Evolutionary conservation across 2,113 vertebrate species (phyloP), one percentile per base, ranked within the genome.

Genomic region (Phodopus roborovskii): DNA sequence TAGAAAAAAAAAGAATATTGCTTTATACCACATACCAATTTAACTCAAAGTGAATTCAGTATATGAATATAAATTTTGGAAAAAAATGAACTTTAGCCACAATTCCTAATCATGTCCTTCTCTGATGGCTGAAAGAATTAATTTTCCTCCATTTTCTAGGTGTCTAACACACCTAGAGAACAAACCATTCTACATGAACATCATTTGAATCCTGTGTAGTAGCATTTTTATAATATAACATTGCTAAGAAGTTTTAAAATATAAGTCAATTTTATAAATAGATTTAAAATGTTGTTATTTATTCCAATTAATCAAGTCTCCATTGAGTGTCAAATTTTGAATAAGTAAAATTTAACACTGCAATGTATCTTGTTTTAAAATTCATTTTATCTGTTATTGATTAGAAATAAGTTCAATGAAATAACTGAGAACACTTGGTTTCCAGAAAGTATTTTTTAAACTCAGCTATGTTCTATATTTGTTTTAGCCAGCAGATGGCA

Each of bases 401-500:
- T 85, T 90, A 90, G 58, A 86, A 93, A 94, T 56, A 87, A 22
- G 87, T 88, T 96, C 10, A 45, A 88, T 84, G 13, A 50, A 62
- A 15, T 95, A 42, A 88, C 87, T 87, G 93, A n/a, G 28, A 92
- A 91, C 0, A 7, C 88, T 93, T 81, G 42, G 17, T 87, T 92
- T 96, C 82, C 77, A 90, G 15, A 71, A 45, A 95, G n/a, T 79
- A 75, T 88, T 95, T 96, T 96, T 68, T 5, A 64, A 75, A 94
- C 85, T 84, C 50, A 87, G 92, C 91, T 78, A 87, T 53, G 79
- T 81, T 96, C 3, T 85, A 96, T 97, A 91, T 94, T 94, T 88
- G 26, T 82, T 97, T 97, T 90, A 96, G 95, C 98, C 98, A 98
- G 98, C 42, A 98, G 98, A 95, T 98, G 98, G 98, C 98, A 98